Evolutionary conservation across 2,113 vertebrate species (phyloP).

Genomic region (Notothenia coriiceps): DNA sequence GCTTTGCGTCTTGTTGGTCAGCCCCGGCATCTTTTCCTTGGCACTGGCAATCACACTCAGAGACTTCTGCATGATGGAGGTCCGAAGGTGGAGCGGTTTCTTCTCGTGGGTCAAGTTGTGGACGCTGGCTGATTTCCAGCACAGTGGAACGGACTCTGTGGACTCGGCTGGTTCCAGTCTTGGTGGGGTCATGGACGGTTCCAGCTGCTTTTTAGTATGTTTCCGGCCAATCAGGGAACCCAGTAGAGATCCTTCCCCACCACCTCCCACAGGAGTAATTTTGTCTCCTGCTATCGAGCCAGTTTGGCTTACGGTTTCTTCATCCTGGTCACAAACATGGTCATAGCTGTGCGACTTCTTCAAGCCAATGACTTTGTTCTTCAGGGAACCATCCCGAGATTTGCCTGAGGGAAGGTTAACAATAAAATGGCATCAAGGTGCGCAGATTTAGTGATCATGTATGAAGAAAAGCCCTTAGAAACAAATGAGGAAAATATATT

Average conservation of each 20-base stretch:
- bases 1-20: conserved; percentile 88
- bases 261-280: conserved; percentile 81
- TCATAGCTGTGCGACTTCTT: conserved; percentile 97
- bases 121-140: conserved; percentile 96
- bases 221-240: conserved; percentile 88
- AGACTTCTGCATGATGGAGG: conserved; percentile 96
- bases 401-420: conserved; percentile 73
- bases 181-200: conserved; percentile 61
- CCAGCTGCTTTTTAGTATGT: conserved; percentile 82
- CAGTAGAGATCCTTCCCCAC: conserved; percentile 87
- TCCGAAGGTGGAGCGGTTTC: conserved; percentile 91
- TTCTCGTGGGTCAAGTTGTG: conserved; percentile 96
- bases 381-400: conserved; percentile 90
- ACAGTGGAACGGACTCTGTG: conserved; percentile 92
- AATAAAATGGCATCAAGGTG: not conserved
- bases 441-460: not conserved
- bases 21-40: conserved; percentile 95
- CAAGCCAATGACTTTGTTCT: conserved; percentile 90
- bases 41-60: conserved; percentile 97
- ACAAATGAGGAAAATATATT: too few species aligned
- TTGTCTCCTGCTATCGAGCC: conserved; percentile 86
- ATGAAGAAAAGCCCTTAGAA: too few species aligned
- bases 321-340: conserved; percentile 91
- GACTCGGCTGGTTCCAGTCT: conserved; percentile 86
- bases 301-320: conserved; percentile 88